Percentiles rank a stretch among this genome's conserved stretches.
Conservation (phyloP, 2,797 vertebrate genomes). For the Rhynchotus rufescens region DNA sequence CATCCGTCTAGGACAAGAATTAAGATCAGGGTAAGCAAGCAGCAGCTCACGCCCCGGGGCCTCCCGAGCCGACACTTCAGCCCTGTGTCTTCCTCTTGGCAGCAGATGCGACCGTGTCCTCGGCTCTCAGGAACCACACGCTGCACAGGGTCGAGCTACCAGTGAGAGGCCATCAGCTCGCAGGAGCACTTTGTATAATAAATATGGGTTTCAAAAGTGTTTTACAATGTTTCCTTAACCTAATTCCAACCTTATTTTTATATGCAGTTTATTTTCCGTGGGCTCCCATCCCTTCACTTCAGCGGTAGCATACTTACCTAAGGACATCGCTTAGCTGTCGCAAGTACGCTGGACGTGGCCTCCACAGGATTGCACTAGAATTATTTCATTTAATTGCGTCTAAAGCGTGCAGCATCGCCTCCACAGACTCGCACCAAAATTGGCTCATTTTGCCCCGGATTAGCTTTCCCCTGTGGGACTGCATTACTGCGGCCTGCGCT, state of each 20-base stretch:
- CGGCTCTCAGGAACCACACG: neutral
- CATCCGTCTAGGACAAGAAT: neutral
- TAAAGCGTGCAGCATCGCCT: neutral
- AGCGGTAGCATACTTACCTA: slow-evolving; percentile 24
- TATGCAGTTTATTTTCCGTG: slow-evolving; percentile 4
- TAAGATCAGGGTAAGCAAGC: neutral
- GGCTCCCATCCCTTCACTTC: slow-evolving; percentile 56
- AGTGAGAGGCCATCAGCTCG: neutral
- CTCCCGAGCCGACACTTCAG: neutral
- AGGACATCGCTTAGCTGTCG: slow-evolving; percentile 32
- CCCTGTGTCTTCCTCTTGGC: neutral
- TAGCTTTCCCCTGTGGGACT: slow-evolving; percentile 15
- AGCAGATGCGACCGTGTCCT: neutral
- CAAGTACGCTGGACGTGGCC: slow-evolving; percentile 34
- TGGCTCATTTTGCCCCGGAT: slow-evolving; percentile 54
- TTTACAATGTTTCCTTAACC: neutral
- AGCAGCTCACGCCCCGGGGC: neutral
- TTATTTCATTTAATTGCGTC: slow-evolving; percentile 58
- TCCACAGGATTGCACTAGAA: slow-evolving; percentile 36
- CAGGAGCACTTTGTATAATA: neutral
- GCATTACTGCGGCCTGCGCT: neutral
- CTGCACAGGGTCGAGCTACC: accelerated
- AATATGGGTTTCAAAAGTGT: neutral
- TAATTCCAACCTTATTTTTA: neutral
- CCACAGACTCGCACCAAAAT: neutral